Base-by-base conservation (phyloP, 2,888 invertebrate genomes). In the Cephus nigrinus region DNA sequence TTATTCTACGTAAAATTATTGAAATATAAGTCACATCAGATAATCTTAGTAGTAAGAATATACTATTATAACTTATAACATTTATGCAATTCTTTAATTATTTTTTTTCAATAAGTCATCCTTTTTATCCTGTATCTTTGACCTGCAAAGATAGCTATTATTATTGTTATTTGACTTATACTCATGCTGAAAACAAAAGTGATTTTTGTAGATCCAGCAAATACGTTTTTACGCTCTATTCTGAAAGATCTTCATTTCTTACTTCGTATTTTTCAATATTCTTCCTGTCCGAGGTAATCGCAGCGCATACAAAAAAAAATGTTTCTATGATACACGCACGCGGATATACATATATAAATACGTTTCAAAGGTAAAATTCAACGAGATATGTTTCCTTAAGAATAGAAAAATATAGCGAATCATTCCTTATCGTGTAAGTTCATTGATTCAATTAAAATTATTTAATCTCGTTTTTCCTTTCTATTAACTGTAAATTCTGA, bases 31-130 rank as follows among this genome's bases (percentile, higher is more conserved):
- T 55, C 71, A 71, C 71, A 71, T 32, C 71, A 32, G 71, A 71
- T 71, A 32, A 71, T 9, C 31, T 71, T 32, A 32, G 12, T 33
- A 33, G 30, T 74, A 74, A 74, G 74, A 34, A 11, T 33, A 35
- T 15, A 35, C 12, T 35, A 74, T 31, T n/a, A 23, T 34, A 73
- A 74, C 74, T 31, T n/a, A 23, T 15, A 73, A 74, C 74, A 74
- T 74, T n/a, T 34, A 74, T 73, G n/a, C 15, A 73, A 32, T 71
- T 33, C 31, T 71, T 31, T 30, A 71, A 15, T 15, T 11, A 30
- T 32, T 71, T 9, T 15, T 71, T 12, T 71, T 31, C 11, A 71
- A 71, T 30, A 30, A 71, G 12, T 71, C 23, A 71, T 71, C 2
- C 15, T 30, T 12, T 12, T 15, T 71, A 71, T 71, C 31, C 30